Evolutionary conservation across 2,113 vertebrate species (phyloP).

Genomic region (Furnarius figulus): DNA sequence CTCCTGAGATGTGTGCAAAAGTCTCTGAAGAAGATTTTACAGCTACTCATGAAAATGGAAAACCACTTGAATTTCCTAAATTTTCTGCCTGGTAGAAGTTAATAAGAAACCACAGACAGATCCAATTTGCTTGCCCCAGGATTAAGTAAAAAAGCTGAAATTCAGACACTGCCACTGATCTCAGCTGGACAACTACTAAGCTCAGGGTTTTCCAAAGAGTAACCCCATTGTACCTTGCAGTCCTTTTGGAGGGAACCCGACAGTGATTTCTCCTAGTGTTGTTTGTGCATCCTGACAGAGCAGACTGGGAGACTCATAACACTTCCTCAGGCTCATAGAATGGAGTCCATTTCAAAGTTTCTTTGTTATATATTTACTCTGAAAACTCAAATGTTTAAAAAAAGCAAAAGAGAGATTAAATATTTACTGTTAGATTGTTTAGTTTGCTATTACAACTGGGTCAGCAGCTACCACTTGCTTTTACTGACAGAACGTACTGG

Average conservation of each 20-base stretch:
- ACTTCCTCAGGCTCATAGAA: neutral
- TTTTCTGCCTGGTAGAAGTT: neutral
- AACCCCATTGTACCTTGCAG: neutral
- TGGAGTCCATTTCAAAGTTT: neutral
- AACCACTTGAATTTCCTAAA: neutral
- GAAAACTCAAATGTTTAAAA: neutral
- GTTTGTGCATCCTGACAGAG: neutral
- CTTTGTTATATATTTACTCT: neutral
- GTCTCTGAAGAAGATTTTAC: neutral
- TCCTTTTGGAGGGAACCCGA: neutral
- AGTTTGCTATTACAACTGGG: neutral
- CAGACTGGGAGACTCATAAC: neutral
- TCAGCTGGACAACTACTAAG: neutral
- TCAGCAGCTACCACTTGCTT: neutral
- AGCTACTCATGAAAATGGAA: neutral
- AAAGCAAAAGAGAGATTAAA: neutral
- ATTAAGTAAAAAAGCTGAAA: neutral
- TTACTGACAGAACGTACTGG: neutral
- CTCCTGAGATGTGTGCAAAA: neutral
- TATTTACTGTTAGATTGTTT: neutral
- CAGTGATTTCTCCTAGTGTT: neutral
- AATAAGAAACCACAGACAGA: neutral
- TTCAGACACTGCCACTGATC: neutral
- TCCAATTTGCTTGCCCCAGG: neutral
- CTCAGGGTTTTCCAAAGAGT: neutral